These are phyloP conservation scores for Smittia aterrima DNA, from an alignment of 2,888 invertebrate species.

Conservation along the genomic window DNA sequence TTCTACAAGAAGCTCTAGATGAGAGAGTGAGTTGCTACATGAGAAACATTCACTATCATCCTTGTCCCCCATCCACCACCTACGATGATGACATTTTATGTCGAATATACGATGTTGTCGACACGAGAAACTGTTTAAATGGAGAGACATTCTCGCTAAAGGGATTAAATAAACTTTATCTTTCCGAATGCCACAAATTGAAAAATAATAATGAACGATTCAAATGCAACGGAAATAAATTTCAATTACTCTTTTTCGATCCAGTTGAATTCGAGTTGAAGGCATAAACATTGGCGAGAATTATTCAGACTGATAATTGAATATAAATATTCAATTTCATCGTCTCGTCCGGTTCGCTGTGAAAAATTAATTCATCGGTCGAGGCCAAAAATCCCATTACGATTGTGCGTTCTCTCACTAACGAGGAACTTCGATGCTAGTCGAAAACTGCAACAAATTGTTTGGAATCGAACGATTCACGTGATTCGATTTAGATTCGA, in stretches of 20 bases:
- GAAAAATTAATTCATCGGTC: conserved; percentile 1
- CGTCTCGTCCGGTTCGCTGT: not conserved
- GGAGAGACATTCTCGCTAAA: not conserved
- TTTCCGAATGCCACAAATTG: conserved; percentile 1
- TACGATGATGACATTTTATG: too few species aligned
- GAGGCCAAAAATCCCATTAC: not conserved
- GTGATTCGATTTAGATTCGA: too few species aligned
- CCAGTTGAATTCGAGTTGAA: not conserved
- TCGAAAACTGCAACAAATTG: not conserved
- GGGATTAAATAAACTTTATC: conserved; percentile 21
- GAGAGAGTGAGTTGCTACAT: not conserved
- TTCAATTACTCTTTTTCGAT: not conserved
- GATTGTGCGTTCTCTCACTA: not conserved
- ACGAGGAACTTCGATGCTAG: too few species aligned
- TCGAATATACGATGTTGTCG: not conserved
- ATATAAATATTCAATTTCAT: conserved; percentile 1
- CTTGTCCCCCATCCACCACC: not conserved
- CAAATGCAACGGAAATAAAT: not conserved
- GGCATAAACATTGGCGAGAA: not conserved
- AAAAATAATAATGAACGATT: conserved; percentile 15
- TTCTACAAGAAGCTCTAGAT: not conserved
- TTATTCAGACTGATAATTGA: not conserved
- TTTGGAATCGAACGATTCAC: too few species aligned
- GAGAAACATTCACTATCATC: not conserved
- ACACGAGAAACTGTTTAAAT: conserved; percentile 1